Evolutionary conservation across 1,140 invertebrate species (phyloP).

Genomic region (Formica selysi): DNA sequence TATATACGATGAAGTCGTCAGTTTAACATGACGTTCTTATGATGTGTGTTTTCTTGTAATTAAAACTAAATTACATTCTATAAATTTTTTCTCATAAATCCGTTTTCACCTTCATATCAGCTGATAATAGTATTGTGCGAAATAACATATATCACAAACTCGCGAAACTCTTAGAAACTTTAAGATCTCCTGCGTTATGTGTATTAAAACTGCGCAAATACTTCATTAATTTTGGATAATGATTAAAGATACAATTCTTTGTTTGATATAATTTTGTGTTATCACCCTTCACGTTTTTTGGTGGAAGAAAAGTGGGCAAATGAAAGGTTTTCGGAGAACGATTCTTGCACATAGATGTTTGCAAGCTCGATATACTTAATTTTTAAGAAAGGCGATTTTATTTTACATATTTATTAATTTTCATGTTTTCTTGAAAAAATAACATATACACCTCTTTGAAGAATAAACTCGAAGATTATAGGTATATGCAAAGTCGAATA

Average conservation of each 20-base stretch:
- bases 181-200: background rate
- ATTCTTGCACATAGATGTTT: background rate
- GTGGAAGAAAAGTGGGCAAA: background rate
- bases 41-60: constrained; percentile 23
- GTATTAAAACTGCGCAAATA: constrained; percentile 15
- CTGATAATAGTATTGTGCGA: background rate
- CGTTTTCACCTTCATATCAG: background rate
- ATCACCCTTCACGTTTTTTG: background rate
- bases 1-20: constrained; percentile 6
- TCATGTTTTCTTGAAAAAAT: background rate
- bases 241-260: constrained; percentile 9
- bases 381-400: background rate
- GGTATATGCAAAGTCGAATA: background rate
- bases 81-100: background rate
- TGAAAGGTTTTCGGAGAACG: background rate
- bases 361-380: background rate
- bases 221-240: background rate
- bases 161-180: background rate
- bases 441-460: background rate
- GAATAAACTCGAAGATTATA: background rate
- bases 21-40: background rate
- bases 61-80: constrained; percentile 15
- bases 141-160: background rate
- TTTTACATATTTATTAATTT: constrained; percentile 18
- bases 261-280: background rate